Evolutionary conservation across 2,888 invertebrate genomes (phyloP), one percentile per base, ranked within the genome.

Genomic region (Corbicula japonica): DNA sequence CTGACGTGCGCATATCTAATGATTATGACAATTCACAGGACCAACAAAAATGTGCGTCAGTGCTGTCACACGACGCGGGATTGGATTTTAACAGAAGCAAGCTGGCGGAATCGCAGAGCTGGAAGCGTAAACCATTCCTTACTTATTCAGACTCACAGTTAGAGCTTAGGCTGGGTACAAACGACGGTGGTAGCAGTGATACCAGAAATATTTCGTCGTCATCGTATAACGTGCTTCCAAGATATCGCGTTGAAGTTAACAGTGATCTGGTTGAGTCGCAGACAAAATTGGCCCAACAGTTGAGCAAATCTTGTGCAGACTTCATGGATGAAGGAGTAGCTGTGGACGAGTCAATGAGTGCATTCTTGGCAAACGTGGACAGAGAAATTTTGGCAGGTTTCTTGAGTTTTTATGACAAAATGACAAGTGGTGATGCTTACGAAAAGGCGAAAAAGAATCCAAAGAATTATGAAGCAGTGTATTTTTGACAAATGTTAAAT

Each of bases 311-410:
- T 18, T 72, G 71, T 54, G 70, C 70, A 1, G 71, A 73, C 35
- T 65, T 70, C 28, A 38, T 23, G 8, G 70, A 74, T n/a, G 41
- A 63, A 41, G 80, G 80, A 18, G 35, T 72, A 21, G 34, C 66
- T 28, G 81, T 81, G 21, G 75, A 81, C n/a, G 81, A 81, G 34
- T 81, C 81, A 1, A 81, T 81, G 81, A 77, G 65, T 32, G 81
- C 77, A 54, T 81, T 81, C 56, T 41, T 81, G 44, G 44, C 77
- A 21, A 81, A 68, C 21, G 81, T 75, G 2, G 71, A 81, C 52
- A 61, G 70, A 32, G 75, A 81, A 23, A 81, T 75, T 58, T 54
- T 81, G 12, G 81, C 72, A 23, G 58, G 81, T 50, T 75, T 81
- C n/a, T 63, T 81, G 35, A 63, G 75, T 65, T 81, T 81, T 52